Conservation (phyloP, 2,888 invertebrate species). For the Adineta ricciae region DNA sequence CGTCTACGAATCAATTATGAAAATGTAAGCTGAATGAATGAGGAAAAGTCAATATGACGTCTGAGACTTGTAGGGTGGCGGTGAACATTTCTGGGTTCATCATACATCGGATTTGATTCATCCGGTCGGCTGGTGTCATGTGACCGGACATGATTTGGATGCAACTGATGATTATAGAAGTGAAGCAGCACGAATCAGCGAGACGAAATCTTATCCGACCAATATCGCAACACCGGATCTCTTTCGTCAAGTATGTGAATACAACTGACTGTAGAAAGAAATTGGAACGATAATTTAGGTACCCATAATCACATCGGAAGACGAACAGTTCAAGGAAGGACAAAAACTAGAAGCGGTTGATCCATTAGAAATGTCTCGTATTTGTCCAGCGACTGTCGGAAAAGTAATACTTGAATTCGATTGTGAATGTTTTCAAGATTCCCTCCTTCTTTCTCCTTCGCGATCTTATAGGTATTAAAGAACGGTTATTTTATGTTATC, state of each 20-base stretch:
- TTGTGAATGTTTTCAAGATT: background rate
- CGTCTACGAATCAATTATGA: conserved; percentile 74
- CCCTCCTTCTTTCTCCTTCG: too few relatives aligned
- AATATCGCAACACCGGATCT: conserved; percentile 63
- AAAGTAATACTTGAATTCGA: conserved; percentile 55
- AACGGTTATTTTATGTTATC: conserved; percentile 90
- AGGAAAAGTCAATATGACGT: background rate
- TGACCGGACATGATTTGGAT: too few relatives aligned
- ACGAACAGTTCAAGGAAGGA: conserved; percentile 61
- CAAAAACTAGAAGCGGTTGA: conserved; percentile 96
- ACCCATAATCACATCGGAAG: conserved; percentile 24
- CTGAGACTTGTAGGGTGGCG: conserved; percentile 39
- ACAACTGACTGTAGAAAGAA: too few relatives aligned
- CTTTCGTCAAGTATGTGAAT: conserved; percentile 42
- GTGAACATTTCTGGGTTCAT: conserved; percentile 81
- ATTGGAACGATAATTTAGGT: too few relatives aligned
- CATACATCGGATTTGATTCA: conserved; percentile 86
- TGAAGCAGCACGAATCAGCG: conserved; percentile 45
- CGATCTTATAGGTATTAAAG: conserved; percentile 63
- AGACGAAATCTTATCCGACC: conserved; percentile 61
- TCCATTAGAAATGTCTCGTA: conserved; percentile 81
- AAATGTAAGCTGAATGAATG: conserved; percentile 52
- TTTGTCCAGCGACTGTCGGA: conserved; percentile 89
- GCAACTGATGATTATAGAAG: conserved; percentile 51
- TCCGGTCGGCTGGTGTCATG: conserved; percentile 87